A percentile compares a stretch with the other conserved stretches of the same genome.
phyloP scores from a whole-genome alignment of 2,888 invertebrate genomes.

The Clostera curtula region DNA sequence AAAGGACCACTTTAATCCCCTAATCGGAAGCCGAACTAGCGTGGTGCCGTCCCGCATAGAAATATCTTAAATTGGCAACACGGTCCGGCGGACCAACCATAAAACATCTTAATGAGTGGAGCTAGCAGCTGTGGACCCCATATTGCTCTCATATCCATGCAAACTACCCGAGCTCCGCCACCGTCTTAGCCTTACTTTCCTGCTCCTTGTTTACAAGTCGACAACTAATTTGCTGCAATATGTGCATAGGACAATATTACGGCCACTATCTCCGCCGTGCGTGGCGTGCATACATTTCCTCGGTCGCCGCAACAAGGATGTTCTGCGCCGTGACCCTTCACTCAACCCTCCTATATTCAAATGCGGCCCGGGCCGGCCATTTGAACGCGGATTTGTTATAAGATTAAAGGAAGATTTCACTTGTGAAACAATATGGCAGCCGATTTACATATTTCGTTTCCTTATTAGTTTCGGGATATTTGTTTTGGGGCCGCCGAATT shows the following conservation, averaged over 20 bases:
- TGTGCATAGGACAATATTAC: slow-evolving; percentile 75
- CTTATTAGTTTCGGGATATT: slow-evolving; percentile 76
- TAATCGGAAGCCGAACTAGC: slow-evolving; percentile 74
- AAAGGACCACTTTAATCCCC: slow-evolving; percentile 71
- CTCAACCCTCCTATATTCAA: slow-evolving; percentile 69
- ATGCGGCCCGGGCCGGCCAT: slow-evolving; percentile 69
- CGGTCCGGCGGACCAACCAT: slow-evolving; percentile 72
- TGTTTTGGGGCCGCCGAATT: slow-evolving; percentile 72
- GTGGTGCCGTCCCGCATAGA: slow-evolving; percentile 71
- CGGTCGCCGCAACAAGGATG: slow-evolving; percentile 49
- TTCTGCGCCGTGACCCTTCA: slow-evolving; percentile 58
- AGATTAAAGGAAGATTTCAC: slow-evolving; percentile 77
- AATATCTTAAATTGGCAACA: slow-evolving; percentile 75
- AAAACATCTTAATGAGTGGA: slow-evolving; percentile 76
- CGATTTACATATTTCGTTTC: slow-evolving; percentile 76
- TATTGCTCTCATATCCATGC: slow-evolving; percentile 75
- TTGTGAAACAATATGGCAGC: slow-evolving; percentile 75
- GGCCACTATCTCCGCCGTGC: slow-evolving; percentile 68
- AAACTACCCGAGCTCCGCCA: slow-evolving; percentile 69
- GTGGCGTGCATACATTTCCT: slow-evolving; percentile 73
- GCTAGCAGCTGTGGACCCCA: slow-evolving; percentile 71
- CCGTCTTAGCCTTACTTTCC: slow-evolving; percentile 70
- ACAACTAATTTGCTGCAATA: slow-evolving; percentile 77
- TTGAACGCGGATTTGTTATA: slow-evolving; percentile 76
- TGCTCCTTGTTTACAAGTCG: slow-evolving; percentile 71